Evolutionary conservation across 2,888 invertebrate species (phyloP), one percentile per base, ranked within the genome.

Genomic region (Agapostemon virescens): DNA sequence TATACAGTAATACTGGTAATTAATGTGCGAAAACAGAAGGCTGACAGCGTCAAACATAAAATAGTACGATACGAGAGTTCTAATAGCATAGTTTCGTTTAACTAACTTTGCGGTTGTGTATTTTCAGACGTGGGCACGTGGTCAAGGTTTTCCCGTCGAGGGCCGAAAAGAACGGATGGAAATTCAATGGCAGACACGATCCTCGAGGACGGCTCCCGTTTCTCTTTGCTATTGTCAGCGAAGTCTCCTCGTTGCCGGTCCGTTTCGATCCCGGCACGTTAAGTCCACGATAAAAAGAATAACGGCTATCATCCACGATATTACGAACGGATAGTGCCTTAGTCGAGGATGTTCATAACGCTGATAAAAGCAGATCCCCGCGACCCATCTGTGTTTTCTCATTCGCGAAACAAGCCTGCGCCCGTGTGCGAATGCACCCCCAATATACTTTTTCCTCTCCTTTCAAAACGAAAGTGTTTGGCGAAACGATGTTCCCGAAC

Each of bases 231-330:
- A 69, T 80, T 80, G 74, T 74, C 68, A 70, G 80, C 71, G 64
- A 64, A n/a, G 26, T 69, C 26, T 55, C 63, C 74, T 68, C 77
- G 69, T 30, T 38, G 70, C 64, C 76, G 75, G 36, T 67, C 61
- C 68, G 67, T 81, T 85, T 74, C 72, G 70, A 81, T 55, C 74
- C 17, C 26, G 67, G 67, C 72, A 61, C 69, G 76, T 69, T 75
- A 68, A 75, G 55, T 70, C 78, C 61, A 63, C 74, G 80, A 86
- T 86, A 86, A 86, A 84, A 84, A 82, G 77, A 84, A 79, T 84
- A 83, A 82, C 74, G 77, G 78, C 84, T 79, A 82, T 81, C 81
- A 76, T 74, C 72, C 74, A 45, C 70, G 81, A 82, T 86, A 86
- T 86, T 86, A 77, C 77, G 77, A 84, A 77, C 77, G 68, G 64